phyloP scores from a whole-genome alignment of 1,140 invertebrate genomes.

The Drosophila lini region DNA sequence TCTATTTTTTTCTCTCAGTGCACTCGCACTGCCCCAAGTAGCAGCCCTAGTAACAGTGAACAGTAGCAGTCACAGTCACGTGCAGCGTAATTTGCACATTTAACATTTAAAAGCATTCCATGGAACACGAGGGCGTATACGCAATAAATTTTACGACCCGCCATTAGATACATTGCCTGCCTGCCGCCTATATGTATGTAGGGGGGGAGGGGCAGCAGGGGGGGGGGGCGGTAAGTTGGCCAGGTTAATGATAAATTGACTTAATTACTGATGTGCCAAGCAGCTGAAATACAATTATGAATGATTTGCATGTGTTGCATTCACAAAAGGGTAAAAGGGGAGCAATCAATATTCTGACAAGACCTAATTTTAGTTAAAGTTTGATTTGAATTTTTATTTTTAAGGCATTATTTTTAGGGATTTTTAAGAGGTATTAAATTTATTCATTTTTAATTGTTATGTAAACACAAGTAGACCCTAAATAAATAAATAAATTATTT shows the following conservation, averaged over 20 bases:
- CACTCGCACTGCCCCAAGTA: conserved; percentile 5
- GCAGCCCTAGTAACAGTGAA: conserved; percentile 34
- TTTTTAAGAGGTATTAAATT: neutral
- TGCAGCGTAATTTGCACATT: conserved; percentile 78
- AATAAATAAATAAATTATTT: too few species aligned
- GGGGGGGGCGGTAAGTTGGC: conserved; percentile 17
- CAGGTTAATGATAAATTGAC: conserved; percentile 79
- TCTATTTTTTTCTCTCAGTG: neutral
- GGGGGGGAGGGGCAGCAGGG: neutral
- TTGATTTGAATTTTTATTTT: neutral
- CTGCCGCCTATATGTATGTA: conserved; percentile 13
- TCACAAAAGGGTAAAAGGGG: neutral
- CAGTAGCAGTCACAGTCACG: conserved; percentile 65
- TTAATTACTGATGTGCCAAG: conserved; percentile 79
- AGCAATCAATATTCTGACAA: conserved; percentile 3
- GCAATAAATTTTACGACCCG: conserved; percentile 80
- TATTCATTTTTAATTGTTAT: too few species aligned
- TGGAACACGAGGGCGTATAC: conserved; percentile 76
- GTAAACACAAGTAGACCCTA: too few species aligned
- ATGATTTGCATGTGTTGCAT: conserved; percentile 61
- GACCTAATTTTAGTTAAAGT: too few species aligned
- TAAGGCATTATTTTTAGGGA: neutral
- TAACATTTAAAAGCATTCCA: conserved; percentile 77
- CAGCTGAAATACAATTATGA: conserved; percentile 66
- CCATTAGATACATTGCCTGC: conserved; percentile 74